Base-by-base conservation (phyloP, 2,797 vertebrate genomes). In the Hipposideros larvatus region DNA sequence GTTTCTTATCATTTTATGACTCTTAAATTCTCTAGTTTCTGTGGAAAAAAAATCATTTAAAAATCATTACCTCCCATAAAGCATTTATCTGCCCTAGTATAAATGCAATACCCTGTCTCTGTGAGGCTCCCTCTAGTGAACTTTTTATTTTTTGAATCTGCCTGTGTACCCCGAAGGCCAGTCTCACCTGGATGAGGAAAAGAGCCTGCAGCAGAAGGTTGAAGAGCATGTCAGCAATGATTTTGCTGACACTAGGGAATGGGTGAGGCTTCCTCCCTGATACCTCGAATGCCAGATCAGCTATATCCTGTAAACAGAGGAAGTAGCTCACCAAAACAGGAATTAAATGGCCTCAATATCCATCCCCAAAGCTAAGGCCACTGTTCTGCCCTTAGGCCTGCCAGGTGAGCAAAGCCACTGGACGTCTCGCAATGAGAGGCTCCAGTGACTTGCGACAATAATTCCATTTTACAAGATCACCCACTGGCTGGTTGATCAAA, bases 151-250 rank as follows among this genome's bases (percentile, higher is more conserved):
- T 11, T 41, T 68, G 57, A 83, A 87, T 43, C 14, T 55, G 9
- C 5, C 57, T 74, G 15, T 4, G 19, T 31, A 22, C 28, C 79
- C 31, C 4, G 61, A 94, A 80, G 22, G 41, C 86, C 91, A 61
- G 28, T 78, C 98, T 98, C 95, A 99, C 99, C 99, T 99, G 99
- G 98, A 99, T 99, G 97, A 99, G 99, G 98, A 99, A 99, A 18
- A 99, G 99, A 0, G 99, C 99, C 98, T 99, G 99, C 68, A 99
- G 98, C 95, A 99, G 98, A 79, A 99, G 99, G 98, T 99, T 99
- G 83, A 99, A 99, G 55, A 99, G 97, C 99, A 99, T 99, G 98
- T 99, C 99, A 2, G 99, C 99, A 70, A 99, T 99, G 98, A 99
- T 99, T 98, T 99, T 99, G 98, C 99, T 99, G 98, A 99, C 99